phyloP scores from a whole-genome alignment of 2,113 vertebrate genomes.

The Penelope pileata region DNA sequence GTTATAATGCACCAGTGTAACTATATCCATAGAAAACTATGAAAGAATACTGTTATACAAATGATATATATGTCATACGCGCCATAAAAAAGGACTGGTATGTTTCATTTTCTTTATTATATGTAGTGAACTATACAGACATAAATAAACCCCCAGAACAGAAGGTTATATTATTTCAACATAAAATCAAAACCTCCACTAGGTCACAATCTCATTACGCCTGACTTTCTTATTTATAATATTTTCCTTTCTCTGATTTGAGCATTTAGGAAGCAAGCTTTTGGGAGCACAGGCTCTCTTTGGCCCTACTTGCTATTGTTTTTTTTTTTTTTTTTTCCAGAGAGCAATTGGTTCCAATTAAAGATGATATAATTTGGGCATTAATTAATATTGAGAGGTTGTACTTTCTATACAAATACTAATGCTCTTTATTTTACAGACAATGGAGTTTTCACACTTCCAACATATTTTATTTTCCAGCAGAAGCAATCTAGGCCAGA shows the following conservation, averaged over 20 bases:
- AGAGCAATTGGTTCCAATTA: not conserved
- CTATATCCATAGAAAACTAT: not conserved
- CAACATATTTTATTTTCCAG: not conserved
- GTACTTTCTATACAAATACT: not conserved
- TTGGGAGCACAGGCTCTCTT: not conserved
- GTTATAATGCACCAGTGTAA: not conserved
- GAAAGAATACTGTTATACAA: not conserved
- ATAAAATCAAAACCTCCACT: not conserved
- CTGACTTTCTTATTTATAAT: not conserved
- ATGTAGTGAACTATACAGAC: not conserved
- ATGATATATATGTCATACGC: no score
- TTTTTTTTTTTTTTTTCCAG: no score
- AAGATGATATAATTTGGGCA: not conserved
- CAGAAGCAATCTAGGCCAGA: not conserved
- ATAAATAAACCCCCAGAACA: not conserved
- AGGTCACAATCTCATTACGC: not conserved
- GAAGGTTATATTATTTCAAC: not conserved
- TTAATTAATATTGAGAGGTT: not conserved
- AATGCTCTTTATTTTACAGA: not conserved
- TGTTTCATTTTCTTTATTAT: not conserved
- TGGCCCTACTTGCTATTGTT: not conserved
- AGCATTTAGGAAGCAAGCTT: not conserved
- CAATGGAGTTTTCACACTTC: not conserved
- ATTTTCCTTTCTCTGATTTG: not conserved
- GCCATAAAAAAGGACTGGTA: not conserved